Evolutionary conservation across 2,888 invertebrate species (phyloP).

Genomic region (Dolichopus griseipennis): DNA sequence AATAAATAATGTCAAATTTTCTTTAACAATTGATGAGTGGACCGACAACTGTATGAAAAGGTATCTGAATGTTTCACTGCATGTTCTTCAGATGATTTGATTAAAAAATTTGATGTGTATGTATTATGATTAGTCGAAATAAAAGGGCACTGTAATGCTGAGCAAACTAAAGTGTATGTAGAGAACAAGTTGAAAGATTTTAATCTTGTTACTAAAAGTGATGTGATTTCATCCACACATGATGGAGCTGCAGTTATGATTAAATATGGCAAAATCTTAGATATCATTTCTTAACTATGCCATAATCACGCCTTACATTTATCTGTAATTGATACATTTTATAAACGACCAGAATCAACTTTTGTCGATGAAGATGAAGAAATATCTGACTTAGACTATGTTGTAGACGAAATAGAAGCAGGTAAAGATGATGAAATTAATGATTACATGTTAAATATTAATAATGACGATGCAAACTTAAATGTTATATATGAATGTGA

Average conservation of each 20-base stretch:
- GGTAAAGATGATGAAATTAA: conserved; percentile 11
- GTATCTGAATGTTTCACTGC: conserved; percentile 7
- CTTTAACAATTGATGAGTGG: conserved; percentile 10
- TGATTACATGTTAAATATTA: background rate
- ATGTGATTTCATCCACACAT: conserved; percentile 12
- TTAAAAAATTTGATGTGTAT: background rate
- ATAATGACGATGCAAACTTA: background rate
- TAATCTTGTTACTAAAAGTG: conserved; percentile 9
- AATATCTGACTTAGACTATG: conserved; percentile 8
- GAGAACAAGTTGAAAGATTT: conserved; percentile 12
- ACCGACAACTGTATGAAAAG: background rate
- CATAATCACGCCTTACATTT: conserved; percentile 13
- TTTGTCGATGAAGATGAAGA: conserved; percentile 9
- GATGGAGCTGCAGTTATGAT: conserved; percentile 12
- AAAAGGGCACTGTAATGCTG: background rate
- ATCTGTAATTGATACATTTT: conserved; percentile 8
- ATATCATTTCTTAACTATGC: conserved; percentile 7
- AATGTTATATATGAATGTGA: background rate
- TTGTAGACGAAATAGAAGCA: conserved; percentile 7
- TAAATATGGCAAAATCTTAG: conserved; percentile 11
- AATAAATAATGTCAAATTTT: conserved; percentile 4
- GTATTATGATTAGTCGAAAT: background rate
- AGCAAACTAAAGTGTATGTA: background rate
- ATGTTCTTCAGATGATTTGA: background rate
- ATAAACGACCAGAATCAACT: conserved; percentile 4